phyloP scores from a whole-genome alignment of 2,797 vertebrate species.

The Rachycentron canadum region DNA sequence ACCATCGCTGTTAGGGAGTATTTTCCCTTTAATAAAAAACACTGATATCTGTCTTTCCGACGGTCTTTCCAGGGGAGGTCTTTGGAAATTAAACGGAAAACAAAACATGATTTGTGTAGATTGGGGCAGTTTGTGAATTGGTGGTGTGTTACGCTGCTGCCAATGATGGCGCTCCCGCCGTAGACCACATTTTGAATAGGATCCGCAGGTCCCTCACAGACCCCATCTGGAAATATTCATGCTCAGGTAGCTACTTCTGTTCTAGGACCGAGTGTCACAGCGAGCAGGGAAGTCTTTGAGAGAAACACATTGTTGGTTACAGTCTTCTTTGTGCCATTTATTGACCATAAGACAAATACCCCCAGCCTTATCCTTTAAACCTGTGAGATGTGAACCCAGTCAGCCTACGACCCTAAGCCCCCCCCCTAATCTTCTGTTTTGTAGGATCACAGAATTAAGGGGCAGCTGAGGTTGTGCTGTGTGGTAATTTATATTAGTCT shows the following conservation, averaged over 20 bases:
- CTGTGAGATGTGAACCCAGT: constrained; percentile 16
- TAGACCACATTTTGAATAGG: background rate
- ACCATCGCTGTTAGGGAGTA: background rate
- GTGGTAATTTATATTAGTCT: constrained; percentile 40
- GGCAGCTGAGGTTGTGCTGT: constrained; percentile 23
- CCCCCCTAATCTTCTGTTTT: constrained; percentile 19
- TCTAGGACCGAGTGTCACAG: background rate
- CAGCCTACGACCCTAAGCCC: constrained; percentile 29
- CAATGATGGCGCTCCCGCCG: background rate
- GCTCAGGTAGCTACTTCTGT: background rate
- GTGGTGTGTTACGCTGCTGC: background rate
- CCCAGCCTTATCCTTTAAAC: constrained; percentile 36
- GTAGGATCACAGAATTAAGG: constrained; percentile 17
- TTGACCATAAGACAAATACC: constrained; percentile 4
- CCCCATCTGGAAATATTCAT: no score
- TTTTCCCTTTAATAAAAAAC: background rate
- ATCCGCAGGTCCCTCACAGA: background rate
- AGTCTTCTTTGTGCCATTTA: background rate
- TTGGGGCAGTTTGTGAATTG: constrained; percentile 4
- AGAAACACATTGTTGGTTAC: background rate
- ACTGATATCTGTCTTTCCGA: background rate
- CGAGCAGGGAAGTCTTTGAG: background rate
- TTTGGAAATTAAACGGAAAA: background rate
- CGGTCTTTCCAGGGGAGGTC: background rate
- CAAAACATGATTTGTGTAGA: no score